Conservation (phyloP, 2,797 vertebrate species). For the Melanotaenia boesemani region DNA sequence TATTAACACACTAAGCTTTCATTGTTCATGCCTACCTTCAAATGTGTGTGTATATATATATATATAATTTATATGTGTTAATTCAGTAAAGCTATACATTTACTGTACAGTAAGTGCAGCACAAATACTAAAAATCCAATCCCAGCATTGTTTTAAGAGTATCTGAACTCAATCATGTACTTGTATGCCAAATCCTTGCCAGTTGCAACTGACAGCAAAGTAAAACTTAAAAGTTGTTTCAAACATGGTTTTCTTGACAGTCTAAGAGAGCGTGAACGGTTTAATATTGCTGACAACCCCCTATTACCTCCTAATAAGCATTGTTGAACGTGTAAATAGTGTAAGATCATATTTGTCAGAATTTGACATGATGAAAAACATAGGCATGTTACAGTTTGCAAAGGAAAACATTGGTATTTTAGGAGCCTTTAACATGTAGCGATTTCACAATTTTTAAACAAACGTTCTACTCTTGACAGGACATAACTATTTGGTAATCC, state of each 20-base stretch:
- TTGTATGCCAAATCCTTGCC: not conserved
- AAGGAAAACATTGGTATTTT: too few species aligned
- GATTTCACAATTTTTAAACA: not conserved
- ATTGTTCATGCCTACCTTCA: not conserved
- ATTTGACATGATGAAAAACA: not conserved
- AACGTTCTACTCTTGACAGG: not conserved
- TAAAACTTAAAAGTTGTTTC: too few species aligned
- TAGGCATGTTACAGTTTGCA: not conserved
- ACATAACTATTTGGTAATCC: not conserved
- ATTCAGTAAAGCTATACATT: not conserved
- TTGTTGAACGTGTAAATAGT: not conserved
- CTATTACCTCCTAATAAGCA: not conserved
- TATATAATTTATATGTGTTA: too few species aligned
- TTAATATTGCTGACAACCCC: not conserved
- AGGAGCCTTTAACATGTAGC: not conserved
- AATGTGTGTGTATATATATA: not conserved
- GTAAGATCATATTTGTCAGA: not conserved
- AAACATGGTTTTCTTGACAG: too few species aligned
- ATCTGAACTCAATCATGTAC: too few species aligned
- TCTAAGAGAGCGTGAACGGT: not conserved
- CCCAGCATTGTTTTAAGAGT: too few species aligned
- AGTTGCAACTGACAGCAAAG: not conserved
- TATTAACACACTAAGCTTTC: not conserved
- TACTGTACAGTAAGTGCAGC: not conserved
- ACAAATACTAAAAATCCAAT: not conserved